Base-by-base conservation (phyloP, 2,888 invertebrate species). In the Nemotelus nigrinus region DNA sequence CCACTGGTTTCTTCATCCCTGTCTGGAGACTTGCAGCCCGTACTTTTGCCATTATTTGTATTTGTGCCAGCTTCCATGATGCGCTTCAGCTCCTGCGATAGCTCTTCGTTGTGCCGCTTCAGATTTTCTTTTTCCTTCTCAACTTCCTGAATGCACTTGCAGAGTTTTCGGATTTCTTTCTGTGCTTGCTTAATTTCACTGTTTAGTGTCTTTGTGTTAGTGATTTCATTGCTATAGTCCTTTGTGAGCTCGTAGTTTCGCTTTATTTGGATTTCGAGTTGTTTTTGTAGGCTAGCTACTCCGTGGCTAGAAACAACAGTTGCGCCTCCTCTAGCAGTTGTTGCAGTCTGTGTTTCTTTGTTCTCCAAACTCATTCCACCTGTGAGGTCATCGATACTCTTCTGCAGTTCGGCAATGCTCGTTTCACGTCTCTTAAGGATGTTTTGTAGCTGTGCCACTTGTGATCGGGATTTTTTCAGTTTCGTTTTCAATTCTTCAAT, bases 121-220 rank as follows among this genome's bases (percentile, higher is more conserved):
- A 68, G 50, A 3, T 3, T 6, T 41, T 68, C 41, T 5, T 71
- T 71, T 10, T 71, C 44, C 41, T 53, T 5, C 44, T 71, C 71
- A 4, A 71, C 57, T 55, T 57, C 71, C n/a, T 55, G n/a, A n/a
- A 71, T n/a, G 44, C 71, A 71, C 41, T 71, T 71, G 55, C 71
- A 71, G 3, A 71, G 41, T 45, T 71, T 71, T 6, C 71, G 71
- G 44, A 71, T 43, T 44, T 71, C 71, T 43, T 44, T 41, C 43
- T 71, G 55, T 3, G 71, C 44, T 44, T 55, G 71, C 43, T 71
- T 71, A 43, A 71, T 43, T 55, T 71, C 71, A n/a, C 57, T 39
- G 3, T 48, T 47, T 8, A 71, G 43, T 2, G 3, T 41, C n/a
- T 71, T 5, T 1, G 55, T 55, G n/a, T 43, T 71, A n/a, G 55